Conservation (phyloP, 2,113 vertebrate species). For the Gallinago jamesoni region DNA sequence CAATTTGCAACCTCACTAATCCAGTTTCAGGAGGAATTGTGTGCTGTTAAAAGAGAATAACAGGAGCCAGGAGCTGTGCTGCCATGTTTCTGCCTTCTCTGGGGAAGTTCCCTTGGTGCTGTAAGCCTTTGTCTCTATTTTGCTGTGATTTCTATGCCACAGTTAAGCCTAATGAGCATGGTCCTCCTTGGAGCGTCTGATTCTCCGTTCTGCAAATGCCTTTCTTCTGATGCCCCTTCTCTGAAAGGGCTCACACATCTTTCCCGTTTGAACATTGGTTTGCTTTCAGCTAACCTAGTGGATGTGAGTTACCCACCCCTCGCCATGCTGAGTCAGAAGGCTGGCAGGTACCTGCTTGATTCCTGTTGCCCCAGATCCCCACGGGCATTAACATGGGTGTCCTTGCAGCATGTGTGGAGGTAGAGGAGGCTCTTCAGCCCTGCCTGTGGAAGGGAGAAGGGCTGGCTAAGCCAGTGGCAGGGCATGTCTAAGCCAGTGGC, state of each 20-base stretch:
- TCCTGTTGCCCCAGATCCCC: neutral
- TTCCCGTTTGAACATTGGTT: neutral
- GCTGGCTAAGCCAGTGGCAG: neutral
- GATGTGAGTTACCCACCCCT: neutral
- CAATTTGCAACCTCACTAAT: slow-evolving; percentile 65
- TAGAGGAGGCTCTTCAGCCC: neutral
- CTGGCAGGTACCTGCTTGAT: neutral
- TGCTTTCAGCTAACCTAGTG: neutral
- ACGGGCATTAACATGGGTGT: rapidly evolving
- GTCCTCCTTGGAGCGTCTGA: neutral
- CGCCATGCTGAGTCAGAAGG: neutral
- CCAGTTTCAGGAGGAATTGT: slow-evolving; percentile 61
- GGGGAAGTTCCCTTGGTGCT: neutral
- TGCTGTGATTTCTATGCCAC: neutral
- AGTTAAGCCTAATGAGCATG: neutral
- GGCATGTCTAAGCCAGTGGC: neutral
- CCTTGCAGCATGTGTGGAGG: neutral
- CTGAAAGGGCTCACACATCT: neutral
- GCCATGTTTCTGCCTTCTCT: neutral
- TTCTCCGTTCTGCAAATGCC: neutral
- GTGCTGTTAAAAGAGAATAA: slow-evolving; percentile 41
- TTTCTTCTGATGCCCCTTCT: neutral
- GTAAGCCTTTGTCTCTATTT: slow-evolving; percentile 17
- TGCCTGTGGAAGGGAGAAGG: neutral
- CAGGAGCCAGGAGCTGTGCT: neutral